Conservation (phyloP, 1,140 invertebrate species). For the Druon quercuslanigerum region DNA sequence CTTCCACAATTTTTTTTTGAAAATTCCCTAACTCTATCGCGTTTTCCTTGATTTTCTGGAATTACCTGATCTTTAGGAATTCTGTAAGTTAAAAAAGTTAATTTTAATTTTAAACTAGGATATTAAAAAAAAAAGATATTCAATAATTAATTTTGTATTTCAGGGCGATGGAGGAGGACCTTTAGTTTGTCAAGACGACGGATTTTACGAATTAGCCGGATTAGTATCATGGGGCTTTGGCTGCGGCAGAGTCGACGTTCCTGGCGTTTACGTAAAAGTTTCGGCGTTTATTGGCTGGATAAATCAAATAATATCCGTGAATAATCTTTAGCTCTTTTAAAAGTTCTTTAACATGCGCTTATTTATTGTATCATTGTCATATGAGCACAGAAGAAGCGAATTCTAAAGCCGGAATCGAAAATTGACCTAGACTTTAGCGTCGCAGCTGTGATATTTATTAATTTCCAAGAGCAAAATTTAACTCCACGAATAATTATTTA, state of each 20-base stretch:
- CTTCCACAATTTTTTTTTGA: no score
- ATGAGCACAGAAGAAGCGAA: constrained; percentile 35
- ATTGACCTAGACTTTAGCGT: constrained; percentile 45
- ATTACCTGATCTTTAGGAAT: no score
- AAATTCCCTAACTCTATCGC: no score
- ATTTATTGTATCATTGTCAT: constrained; percentile 49
- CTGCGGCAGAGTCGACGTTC: constrained; percentile 90
- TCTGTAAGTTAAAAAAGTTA: no score
- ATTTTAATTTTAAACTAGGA: no score
- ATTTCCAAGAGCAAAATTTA: constrained; percentile 15
- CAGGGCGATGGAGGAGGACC: constrained; percentile 95
- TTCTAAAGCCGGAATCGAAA: constrained; percentile 39
- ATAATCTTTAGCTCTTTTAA: constrained; percentile 83
- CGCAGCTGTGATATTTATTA: constrained; percentile 44
- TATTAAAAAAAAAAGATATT: background rate
- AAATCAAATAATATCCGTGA: constrained; percentile 96
- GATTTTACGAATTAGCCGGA: constrained; percentile 93
- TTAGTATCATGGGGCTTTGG: constrained; percentile 95
- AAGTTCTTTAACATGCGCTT: constrained; percentile 32
- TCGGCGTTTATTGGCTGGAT: constrained; percentile 97
- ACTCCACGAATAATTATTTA: constrained; percentile 4
- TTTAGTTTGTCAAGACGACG: constrained; percentile 93
- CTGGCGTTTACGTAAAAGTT: constrained; percentile 95
- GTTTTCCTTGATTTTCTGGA: no score
- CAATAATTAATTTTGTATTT: constrained; percentile 48